Evolutionary conservation across 2,113 vertebrate species (phyloP).

Genomic region (Saguinus imperator): DNA sequence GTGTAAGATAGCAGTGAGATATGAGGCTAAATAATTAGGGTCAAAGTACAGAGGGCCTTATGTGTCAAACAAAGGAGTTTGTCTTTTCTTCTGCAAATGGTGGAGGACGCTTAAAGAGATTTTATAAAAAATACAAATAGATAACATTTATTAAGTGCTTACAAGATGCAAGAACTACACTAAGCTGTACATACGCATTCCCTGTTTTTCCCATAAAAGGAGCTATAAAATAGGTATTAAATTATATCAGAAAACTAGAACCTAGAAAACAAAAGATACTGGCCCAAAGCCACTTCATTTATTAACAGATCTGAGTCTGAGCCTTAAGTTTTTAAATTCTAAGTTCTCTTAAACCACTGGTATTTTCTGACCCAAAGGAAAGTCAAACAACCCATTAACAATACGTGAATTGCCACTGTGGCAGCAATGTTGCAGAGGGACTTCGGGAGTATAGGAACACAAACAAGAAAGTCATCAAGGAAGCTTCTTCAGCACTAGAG

Average conservation of each 20-base stretch:
- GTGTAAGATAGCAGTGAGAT: not conserved
- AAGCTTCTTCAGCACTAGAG: not conserved
- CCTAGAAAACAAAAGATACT: not conserved
- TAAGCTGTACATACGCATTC: not conserved
- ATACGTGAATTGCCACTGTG: not conserved
- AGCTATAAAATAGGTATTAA: not conserved
- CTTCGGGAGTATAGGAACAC: fast-evolving
- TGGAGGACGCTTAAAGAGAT: not conserved
- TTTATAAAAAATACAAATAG: not conserved
- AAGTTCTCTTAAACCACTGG: not conserved
- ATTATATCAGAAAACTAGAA: not conserved
- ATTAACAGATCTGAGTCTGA: not conserved
- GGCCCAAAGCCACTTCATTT: not conserved
- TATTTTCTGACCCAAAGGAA: not conserved
- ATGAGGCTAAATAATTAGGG: not conserved
- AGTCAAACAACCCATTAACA: not conserved
- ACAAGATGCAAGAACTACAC: not conserved
- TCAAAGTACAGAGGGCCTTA: not conserved
- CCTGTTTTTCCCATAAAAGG: not conserved
- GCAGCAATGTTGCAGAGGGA: no score
- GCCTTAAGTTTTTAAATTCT: not conserved
- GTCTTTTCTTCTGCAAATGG: not conserved
- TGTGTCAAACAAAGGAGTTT: not conserved
- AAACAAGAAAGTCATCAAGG: not conserved
- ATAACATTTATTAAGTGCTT: not conserved